These are phyloP conservation scores for Endomychus coccineus DNA, from an alignment of 2,888 invertebrate species.

Conservation along the genomic window DNA sequence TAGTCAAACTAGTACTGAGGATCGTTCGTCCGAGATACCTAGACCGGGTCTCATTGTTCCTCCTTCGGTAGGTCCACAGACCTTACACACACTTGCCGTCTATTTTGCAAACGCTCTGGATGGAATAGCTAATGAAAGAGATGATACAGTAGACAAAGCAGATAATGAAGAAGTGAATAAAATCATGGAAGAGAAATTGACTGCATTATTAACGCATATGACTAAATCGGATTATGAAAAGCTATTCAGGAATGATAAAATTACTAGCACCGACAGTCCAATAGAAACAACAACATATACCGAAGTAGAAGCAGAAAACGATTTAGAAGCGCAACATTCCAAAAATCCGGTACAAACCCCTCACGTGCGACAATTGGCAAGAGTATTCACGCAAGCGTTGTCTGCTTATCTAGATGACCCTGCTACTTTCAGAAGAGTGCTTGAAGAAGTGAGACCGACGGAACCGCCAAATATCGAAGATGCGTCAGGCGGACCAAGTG, in stretches of 20 bases:
- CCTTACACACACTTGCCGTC: constrained; percentile 68
- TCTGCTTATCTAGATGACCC: constrained; percentile 79
- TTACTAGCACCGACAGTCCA: constrained; percentile 19
- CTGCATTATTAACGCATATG: constrained; percentile 57
- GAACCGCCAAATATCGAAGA: constrained; percentile 55
- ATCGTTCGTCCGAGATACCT: no score
- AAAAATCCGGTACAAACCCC: constrained; percentile 55
- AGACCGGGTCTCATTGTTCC: constrained; percentile 62
- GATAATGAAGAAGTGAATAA: constrained; percentile 16
- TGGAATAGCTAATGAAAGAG: constrained; percentile 45
- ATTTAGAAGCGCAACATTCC: constrained; percentile 56
- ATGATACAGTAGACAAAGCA: no score
- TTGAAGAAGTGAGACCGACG: constrained; percentile 72
- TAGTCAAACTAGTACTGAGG: constrained; percentile 47
- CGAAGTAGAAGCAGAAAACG: constrained; percentile 31
- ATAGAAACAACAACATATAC: constrained; percentile 3
- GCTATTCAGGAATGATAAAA: constrained; percentile 38
- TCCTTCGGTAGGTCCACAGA: constrained; percentile 68
- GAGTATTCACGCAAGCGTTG: constrained; percentile 76
- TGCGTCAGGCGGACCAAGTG: constrained; percentile 31
- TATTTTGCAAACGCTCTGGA: constrained; percentile 70
- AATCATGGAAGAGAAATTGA: constrained; percentile 42
- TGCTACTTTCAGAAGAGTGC: constrained; percentile 66
- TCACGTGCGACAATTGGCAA: constrained; percentile 71
- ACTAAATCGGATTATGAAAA: constrained; percentile 58